These are phyloP conservation scores for Pycnomerus fuliginosus DNA, from an alignment of 2,888 invertebrate species.

Conservation along the genomic window DNA sequence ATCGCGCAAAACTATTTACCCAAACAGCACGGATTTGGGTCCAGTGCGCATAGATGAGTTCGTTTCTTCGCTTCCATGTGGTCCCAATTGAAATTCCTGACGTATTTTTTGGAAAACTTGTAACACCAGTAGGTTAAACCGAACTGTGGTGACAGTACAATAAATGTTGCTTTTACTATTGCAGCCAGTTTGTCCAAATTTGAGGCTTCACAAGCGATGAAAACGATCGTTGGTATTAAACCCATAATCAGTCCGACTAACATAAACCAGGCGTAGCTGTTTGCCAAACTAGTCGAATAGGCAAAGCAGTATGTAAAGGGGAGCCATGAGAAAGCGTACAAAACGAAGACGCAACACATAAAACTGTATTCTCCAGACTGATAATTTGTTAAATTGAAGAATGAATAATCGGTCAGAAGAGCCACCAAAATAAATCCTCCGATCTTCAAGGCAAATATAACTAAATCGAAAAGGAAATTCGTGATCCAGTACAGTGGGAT, in stretches of 20 bases:
- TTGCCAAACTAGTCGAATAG: slow-evolving; percentile 55
- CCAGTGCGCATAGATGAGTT: slow-evolving; percentile 25
- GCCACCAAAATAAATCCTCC: too few relatives aligned
- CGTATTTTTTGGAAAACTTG: slow-evolving; percentile 39
- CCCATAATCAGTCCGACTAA: slow-evolving; percentile 44
- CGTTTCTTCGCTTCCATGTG: slow-evolving; percentile 32
- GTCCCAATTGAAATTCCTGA: slow-evolving; percentile 45
- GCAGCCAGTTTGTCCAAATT: slow-evolving; percentile 34
- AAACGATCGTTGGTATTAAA: slow-evolving; percentile 38
- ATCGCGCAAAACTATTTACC: too few relatives aligned
- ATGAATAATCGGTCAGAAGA: too few relatives aligned
- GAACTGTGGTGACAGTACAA: slow-evolving; percentile 44
- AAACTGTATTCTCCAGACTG: too few relatives aligned
- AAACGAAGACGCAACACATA: too few relatives aligned
- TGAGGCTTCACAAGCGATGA: slow-evolving; percentile 38
- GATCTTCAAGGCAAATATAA: too few relatives aligned
- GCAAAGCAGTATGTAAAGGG: slow-evolving; percentile 65
- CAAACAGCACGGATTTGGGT: slow-evolving; percentile 44
- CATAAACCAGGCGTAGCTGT: slow-evolving; percentile 49
- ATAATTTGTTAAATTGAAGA: too few relatives aligned
- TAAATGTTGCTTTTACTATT: slow-evolving; percentile 31
- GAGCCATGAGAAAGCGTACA: slow-evolving; percentile 64
- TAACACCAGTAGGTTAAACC: slow-evolving; percentile 40
- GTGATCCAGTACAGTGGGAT: slow-evolving; percentile 62
- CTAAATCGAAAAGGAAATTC: slow-evolving; percentile 63